Evolutionary conservation across 2,797 vertebrate species (phyloP), one percentile per base, ranked within the genome.

Genomic region (Oryzias dopingdopingensis): DNA sequence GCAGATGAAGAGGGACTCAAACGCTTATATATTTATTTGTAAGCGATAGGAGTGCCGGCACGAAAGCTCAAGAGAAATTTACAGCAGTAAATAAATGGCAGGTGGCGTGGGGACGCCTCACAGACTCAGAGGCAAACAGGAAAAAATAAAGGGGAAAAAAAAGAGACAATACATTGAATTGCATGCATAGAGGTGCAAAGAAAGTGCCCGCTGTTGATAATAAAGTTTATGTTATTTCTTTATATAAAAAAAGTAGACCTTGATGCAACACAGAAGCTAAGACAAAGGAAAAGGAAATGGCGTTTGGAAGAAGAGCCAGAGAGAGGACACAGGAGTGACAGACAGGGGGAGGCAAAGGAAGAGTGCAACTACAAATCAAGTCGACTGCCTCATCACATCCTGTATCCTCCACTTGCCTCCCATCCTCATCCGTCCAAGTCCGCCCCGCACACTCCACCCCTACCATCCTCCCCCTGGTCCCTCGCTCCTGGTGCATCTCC

Each of bases 311-410:
- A 44, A 37, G 76, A 72, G 62, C 59, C 22, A 52, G 32, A 37
- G 32, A 60, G 59, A 70, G 65, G 67, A 82, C 70, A 73, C 55
- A 60, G 56, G 51, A 75, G 79, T 83, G 76, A 82, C 79, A 79
- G 69, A 76, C 64, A 57, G 70, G 74, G 67, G 79, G 43, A 73
- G 69, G 67, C 62, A 77, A 74, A 75, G 72, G 82, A 67, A 42
- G 77, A 88, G 82, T 41, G 20, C 72, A 82, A 87, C 84, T 86
- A 89, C 88, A 86, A 89, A 91, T 88, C 88, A 88, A 89, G 81
- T 84, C 77, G 59, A 84, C 81, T 83, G 84, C 82, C 84, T 88
- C 87, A 85, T 80, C 76, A 76, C 85, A 83, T 81, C 87, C 87
- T 84, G 81, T 81, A 86, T 74, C 80, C 89, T 82, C 87, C 77